Evolutionary conservation across 2,113 vertebrate species (phyloP), one percentile per base, ranked within the genome.

Genomic region (human): DNA sequence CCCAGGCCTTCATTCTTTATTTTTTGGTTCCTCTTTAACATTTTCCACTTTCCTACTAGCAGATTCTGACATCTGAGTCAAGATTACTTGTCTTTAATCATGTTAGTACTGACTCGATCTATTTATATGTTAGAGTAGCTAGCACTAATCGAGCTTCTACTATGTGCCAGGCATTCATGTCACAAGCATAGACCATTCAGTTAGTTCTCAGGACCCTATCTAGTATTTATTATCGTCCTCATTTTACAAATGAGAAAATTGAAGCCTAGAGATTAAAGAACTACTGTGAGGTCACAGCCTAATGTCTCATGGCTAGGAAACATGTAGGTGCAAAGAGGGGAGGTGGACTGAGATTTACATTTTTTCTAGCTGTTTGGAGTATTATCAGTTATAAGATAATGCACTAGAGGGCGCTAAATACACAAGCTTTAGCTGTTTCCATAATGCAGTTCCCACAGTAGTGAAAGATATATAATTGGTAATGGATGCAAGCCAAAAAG

Each of bases 331-430:
- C 57, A 90, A n/a, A 57, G 25, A 82, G 48, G 11, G 38, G 81
- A 73, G 55, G 14, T 76, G 14, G 23, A 91, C 48, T 85, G 43
- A 96, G 93, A 92, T 85, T 73, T 48, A 82, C 55, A 88, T 83
- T 89, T 95, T 48, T 89, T 96, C 8, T 38, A 38, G 79, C 23
- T 82, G 55, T 20, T 83, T 3, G 32, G 66, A n/a, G 32, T 68
- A 35, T 20, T 35, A 84, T 32, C 73, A 81, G 57, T 27, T n/a
- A 57, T 30, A 57, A 86, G 93, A 48, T 59, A 25, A 43, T 40
- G 38, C 98, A 95, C 97, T 86, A 98, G 98, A 94, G 97, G 97
- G 97, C 93, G 61, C 95, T 94, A 97, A 64, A 96, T 35, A 88
- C 14, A 95, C 55, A 96, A 88, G 14, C 61, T 72, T 45, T 93